These are phyloP conservation scores for Epinephelus coioides DNA, from an alignment of 2,797 vertebrate species.

Conservation along the genomic window DNA sequence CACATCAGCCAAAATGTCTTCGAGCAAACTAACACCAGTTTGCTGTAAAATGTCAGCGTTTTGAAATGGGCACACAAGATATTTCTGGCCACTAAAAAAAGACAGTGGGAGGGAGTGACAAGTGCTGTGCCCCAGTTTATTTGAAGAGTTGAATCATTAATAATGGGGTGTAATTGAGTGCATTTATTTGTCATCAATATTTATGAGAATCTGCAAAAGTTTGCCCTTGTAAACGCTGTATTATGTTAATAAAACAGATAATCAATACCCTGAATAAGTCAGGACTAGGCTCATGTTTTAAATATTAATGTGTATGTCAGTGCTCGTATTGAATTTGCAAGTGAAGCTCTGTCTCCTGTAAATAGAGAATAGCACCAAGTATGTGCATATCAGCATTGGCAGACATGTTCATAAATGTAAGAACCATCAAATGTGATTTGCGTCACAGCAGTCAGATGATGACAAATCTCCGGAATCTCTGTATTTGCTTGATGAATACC, in stretches of 20 bases:
- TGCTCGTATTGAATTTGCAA: not conserved
- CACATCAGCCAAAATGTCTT: not conserved
- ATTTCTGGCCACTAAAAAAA: not conserved
- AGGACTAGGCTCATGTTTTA: not conserved
- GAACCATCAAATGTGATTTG: not conserved
- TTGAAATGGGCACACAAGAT: not conserved
- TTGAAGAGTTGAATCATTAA: not conserved
- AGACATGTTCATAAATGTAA: not conserved
- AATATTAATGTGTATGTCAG: too few species aligned
- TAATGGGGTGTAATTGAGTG: not conserved
- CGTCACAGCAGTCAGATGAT: constrained; percentile 82
- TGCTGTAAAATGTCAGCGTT: not conserved
- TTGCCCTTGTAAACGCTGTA: not conserved
- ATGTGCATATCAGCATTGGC: not conserved
- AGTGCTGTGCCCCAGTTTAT: not conserved
- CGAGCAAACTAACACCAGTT: not conserved
- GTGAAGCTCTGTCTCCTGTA: not conserved
- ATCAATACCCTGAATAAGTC: not conserved
- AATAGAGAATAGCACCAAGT: not conserved
- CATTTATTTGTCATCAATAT: not conserved
- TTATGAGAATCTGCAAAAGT: not conserved
- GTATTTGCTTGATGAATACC: constrained; percentile 84
- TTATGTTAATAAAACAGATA: not conserved
- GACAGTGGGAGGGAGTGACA: not conserved
- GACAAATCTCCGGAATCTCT: constrained; percentile 90